Percentiles rank a stretch among this genome's conserved stretches.
Conservation (phyloP, 2,113 vertebrate genomes). For the Leuciscus idus region DNA sequence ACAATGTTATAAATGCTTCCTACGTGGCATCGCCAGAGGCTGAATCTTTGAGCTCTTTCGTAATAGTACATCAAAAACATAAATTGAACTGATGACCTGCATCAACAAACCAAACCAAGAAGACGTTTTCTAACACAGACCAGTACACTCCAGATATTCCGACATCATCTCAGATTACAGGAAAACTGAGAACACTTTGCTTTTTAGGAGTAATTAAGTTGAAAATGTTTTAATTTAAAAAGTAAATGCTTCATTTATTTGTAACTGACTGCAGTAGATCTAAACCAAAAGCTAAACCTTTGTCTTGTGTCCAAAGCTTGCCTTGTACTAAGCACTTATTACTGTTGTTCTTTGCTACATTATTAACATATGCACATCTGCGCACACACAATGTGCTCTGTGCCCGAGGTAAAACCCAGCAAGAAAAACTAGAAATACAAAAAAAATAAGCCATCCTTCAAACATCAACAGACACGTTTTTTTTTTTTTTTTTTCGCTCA, state of each 20-base stretch:
- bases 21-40: neutral
- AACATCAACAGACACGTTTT: neutral
- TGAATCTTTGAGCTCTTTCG: neutral
- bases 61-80: neutral
- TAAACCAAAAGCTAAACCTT: conserved; percentile 2
- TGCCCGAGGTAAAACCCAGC: conserved; percentile 31
- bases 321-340: neutral
- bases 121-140: neutral
- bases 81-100: neutral
- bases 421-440: conserved; percentile 34
- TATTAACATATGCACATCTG: neutral
- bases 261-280: neutral
- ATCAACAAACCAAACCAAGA: neutral
- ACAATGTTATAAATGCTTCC: neutral
- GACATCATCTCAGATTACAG: neutral
- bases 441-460: conserved; percentile 13
- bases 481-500: neutral
- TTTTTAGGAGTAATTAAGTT: neutral
- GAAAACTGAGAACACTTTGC: neutral
- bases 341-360: neutral
- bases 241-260: neutral
- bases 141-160: neutral
- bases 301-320: neutral
- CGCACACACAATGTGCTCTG: neutral
- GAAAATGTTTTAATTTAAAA: no score